Evolutionary conservation across 2,797 vertebrate genomes (phyloP).

Genomic region (Simalia tracyae): DNA sequence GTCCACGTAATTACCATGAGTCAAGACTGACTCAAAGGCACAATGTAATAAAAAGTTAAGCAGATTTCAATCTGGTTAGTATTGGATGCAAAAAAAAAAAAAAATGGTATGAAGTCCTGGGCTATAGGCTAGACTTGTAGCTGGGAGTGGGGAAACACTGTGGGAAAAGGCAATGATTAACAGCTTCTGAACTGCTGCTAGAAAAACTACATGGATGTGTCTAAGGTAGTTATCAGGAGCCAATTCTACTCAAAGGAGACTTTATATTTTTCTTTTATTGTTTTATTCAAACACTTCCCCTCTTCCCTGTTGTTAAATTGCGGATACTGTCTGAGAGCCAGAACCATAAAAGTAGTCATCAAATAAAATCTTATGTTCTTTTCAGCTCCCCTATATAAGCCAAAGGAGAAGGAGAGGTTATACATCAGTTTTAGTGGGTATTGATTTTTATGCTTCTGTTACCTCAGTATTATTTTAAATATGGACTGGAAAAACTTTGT

Average conservation of each 20-base stretch:
- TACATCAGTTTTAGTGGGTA: neutral
- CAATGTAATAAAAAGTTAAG: neutral
- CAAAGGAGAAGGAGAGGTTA: neutral
- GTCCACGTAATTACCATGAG: neutral
- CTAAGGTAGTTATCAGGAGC: neutral
- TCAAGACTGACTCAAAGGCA: neutral
- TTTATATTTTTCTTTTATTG: neutral
- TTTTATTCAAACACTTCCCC: neutral
- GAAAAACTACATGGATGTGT: neutral
- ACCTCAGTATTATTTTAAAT: neutral
- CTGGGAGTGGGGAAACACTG: neutral
- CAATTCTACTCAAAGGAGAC: neutral
- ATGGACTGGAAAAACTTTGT: neutral
- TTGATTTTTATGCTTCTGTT: neutral
- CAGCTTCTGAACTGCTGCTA: neutral
- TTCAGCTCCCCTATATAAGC: neutral
- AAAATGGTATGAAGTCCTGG: neutral
- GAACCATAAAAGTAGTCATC: neutral
- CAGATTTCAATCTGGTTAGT: neutral
- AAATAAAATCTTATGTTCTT: neutral
- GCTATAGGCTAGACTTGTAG: neutral
- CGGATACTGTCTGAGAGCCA: neutral
- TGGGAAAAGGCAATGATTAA: neutral
- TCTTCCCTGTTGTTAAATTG: neutral
- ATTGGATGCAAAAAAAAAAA: neutral